These are phyloP conservation scores for Hymenopus coronatus DNA, from an alignment of 2,888 invertebrate species.

Conservation along the genomic window DNA sequence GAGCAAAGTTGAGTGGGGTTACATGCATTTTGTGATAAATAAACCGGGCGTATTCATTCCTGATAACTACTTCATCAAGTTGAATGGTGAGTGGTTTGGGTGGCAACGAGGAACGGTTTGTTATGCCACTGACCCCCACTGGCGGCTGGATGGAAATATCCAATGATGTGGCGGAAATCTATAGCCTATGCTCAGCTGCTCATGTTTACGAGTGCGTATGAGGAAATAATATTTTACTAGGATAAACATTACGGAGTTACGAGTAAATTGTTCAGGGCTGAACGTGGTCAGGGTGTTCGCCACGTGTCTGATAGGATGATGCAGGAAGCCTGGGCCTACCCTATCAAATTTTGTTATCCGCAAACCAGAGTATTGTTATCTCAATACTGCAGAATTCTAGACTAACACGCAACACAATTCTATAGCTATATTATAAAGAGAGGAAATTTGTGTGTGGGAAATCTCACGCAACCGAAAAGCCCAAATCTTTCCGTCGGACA, in stretches of 20 bases:
- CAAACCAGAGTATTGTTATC: too few relatives aligned
- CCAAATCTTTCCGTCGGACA: too few relatives aligned
- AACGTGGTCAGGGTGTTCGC: not conserved
- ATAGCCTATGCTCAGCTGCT: not conserved
- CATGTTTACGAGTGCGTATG: not conserved
- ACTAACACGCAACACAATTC: too few relatives aligned
- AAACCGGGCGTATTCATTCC: not conserved
- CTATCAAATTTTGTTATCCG: too few relatives aligned
- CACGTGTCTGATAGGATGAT: not conserved
- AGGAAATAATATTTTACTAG: not conserved
- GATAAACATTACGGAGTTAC: not conserved
- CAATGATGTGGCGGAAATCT: not conserved
- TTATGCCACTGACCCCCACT: not conserved
- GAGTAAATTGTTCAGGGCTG: not conserved
- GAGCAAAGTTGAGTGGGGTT: not conserved
- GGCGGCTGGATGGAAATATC: not conserved
- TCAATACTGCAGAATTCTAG: too few relatives aligned
- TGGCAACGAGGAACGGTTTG: not conserved
- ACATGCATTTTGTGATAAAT: not conserved
- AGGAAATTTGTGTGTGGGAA: too few relatives aligned
- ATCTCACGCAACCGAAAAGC: too few relatives aligned
- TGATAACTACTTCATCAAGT: not conserved
- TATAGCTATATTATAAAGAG: too few relatives aligned
- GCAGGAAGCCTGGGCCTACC: too few relatives aligned
- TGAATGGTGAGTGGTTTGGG: not conserved